A percentile compares a stretch with the other conserved stretches of the same genome.
Evolutionary conservation across 2,797 vertebrate genomes (phyloP).

Genomic region (Rhinophrynus dorsalis): DNA sequence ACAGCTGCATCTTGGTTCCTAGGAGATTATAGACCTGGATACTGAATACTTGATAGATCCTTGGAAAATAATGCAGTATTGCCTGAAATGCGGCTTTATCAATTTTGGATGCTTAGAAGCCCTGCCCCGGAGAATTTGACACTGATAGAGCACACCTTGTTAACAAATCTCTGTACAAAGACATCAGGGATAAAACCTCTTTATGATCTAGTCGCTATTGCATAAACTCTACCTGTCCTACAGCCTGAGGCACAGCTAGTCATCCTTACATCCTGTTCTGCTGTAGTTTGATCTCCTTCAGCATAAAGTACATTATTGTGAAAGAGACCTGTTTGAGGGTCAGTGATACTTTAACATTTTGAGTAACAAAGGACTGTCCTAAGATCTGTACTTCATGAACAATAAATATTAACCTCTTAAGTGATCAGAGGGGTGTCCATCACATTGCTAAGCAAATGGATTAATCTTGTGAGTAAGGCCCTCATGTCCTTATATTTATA

Average conservation of each 20-base stretch:
- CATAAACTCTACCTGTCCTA: neutral
- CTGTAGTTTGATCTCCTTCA: too few relatives aligned
- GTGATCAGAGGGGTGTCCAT: too few relatives aligned
- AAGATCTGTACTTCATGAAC: too few relatives aligned
- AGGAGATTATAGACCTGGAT: neutral
- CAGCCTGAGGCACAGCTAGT: neutral
- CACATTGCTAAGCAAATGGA: too few relatives aligned
- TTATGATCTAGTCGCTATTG: neutral
- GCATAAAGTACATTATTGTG: too few relatives aligned
- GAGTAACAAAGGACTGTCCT: too few relatives aligned
- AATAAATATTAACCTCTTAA: too few relatives aligned
- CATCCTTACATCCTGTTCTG: neutral
- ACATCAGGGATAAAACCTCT: slow-evolving; percentile 6
- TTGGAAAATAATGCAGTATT: neutral
- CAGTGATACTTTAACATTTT: too few relatives aligned
- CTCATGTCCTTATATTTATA: too few relatives aligned
- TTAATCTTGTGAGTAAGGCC: too few relatives aligned
- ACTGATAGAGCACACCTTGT: slow-evolving; percentile 20
- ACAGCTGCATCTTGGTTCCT: slow-evolving; percentile 11
- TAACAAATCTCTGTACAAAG: neutral
- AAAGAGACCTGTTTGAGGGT: too few relatives aligned
- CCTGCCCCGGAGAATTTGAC: slow-evolving; percentile 21
- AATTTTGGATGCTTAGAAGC: neutral
- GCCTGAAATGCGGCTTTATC: neutral
- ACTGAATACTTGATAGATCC: neutral